Conservation (phyloP, 53 echinoderm and acorn worm species). For the Apostichopus leukothele region DNA sequence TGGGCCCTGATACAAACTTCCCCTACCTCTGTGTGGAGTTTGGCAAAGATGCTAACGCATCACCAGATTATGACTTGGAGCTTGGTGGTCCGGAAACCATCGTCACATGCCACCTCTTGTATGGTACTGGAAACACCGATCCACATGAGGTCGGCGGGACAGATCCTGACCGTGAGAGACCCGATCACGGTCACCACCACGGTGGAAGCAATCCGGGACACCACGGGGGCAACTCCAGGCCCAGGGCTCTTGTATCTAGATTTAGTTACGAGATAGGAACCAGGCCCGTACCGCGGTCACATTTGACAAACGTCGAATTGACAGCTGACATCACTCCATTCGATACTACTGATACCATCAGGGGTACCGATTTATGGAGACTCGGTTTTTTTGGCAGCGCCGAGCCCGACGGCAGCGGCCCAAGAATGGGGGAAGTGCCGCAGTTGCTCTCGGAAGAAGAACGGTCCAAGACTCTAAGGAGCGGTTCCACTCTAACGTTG, state of each 20-base stretch:
- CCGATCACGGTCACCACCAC: neutral
- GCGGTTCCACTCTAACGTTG: neutral
- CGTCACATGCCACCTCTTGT: slow-evolving; percentile 24
- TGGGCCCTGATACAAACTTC: slow-evolving; percentile 53
- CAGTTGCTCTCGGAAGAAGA: slow-evolving; percentile 41
- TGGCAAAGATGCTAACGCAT: slow-evolving; percentile 49
- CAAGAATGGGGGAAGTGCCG: slow-evolving; percentile 34
- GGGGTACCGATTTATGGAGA: slow-evolving; percentile 53
- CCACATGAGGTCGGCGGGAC: neutral
- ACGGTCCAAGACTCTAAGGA: neutral
- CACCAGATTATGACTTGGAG: slow-evolving; percentile 47
- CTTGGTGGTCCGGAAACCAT: slow-evolving; percentile 51
- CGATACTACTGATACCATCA: slow-evolving; percentile 45
- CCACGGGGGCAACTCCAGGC: neutral
- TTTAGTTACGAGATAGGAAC: slow-evolving; percentile 11
- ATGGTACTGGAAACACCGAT: neutral
- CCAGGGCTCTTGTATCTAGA: slow-evolving; percentile 14
- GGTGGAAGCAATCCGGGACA: neutral
- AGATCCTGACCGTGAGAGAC: neutral
- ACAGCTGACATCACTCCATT: neutral
- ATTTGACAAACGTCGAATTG: neutral
- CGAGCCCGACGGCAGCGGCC: slow-evolving; percentile 52
- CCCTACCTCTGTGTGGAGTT: slow-evolving; percentile 64
- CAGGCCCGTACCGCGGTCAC: neutral
- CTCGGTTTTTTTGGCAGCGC: slow-evolving; percentile 60